Conservation (phyloP, 2,888 invertebrate species). For the Polyommatus iphigenia region DNA sequence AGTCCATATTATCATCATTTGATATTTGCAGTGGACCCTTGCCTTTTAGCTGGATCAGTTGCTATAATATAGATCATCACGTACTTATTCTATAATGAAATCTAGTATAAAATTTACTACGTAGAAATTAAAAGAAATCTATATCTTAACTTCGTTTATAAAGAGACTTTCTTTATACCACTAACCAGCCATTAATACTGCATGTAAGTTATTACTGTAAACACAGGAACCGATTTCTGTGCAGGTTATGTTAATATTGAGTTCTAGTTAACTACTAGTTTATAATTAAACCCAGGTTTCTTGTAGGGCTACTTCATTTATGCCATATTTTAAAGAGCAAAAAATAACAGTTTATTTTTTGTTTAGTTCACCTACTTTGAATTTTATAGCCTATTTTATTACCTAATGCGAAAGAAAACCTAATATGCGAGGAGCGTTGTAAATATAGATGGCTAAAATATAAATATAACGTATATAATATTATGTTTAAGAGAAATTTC, state of each 20-base stretch:
- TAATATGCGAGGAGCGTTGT: background rate
- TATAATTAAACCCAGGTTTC: background rate
- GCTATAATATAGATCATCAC: too few relatives aligned
- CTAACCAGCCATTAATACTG: background rate
- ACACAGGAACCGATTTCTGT: background rate
- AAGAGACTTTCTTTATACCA: too few relatives aligned
- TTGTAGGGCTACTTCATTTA: background rate
- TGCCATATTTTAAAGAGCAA: background rate
- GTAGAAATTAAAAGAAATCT: too few relatives aligned
- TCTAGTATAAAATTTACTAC: too few relatives aligned
- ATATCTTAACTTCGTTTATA: too few relatives aligned
- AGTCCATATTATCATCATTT: too few relatives aligned
- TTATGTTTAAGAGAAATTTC: background rate
- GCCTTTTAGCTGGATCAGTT: too few relatives aligned
- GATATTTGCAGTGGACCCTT: too few relatives aligned
- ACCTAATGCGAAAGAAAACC: background rate
- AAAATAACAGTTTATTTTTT: background rate
- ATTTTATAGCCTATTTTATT: background rate
- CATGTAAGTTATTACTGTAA: constrained; percentile 10
- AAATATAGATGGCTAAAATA: too few relatives aligned
- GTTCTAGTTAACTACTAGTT: constrained; percentile 17
- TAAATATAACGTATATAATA: too few relatives aligned
- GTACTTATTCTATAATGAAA: too few relatives aligned
- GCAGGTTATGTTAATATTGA: constrained; percentile 9
- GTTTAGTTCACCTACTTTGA: background rate